Conservation (phyloP, 2,797 vertebrate genomes). For the Hoplostethus mediterraneus region DNA sequence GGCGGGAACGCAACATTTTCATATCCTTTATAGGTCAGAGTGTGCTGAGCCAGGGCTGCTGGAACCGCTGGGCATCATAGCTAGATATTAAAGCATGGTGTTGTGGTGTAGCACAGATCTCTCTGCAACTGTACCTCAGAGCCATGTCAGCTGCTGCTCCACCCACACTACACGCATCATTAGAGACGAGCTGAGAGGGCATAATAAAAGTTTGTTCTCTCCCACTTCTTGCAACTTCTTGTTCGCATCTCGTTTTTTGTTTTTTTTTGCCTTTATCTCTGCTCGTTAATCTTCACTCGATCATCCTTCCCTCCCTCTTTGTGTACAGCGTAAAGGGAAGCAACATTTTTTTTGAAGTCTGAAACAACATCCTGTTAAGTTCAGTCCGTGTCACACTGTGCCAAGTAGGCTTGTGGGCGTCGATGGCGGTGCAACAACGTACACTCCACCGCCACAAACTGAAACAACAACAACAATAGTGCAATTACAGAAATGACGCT, state of each 20-base stretch:
- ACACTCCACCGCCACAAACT: conserved; percentile 57
- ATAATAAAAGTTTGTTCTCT: conserved; percentile 71
- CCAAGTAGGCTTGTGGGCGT: conserved; percentile 49
- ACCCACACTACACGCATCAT: conserved; percentile 66
- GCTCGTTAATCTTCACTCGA: conserved; percentile 71
- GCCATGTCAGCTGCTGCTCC: conserved; percentile 71
- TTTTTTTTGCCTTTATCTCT: conserved; percentile 55
- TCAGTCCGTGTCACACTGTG: conserved; percentile 47
- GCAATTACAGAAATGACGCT: conserved; percentile 86
- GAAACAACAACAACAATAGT: conserved; percentile 67
- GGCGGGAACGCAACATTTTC: conserved; percentile 76
- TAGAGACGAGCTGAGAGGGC: conserved; percentile 71
- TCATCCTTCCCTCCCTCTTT: conserved; percentile 53
- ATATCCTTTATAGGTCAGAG: conserved; percentile 79
- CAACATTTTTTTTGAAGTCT: conserved; percentile 53
- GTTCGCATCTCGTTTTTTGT: conserved; percentile 44
- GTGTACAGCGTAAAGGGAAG: conserved; percentile 24
- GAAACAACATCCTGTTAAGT: conserved; percentile 69
- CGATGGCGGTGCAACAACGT: conserved; percentile 58
- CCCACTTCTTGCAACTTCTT: conserved; percentile 58
- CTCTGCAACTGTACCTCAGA: conserved; percentile 67
- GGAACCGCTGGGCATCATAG: conserved; percentile 71
- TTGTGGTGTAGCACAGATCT: conserved; percentile 34
- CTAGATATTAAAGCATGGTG: conserved; percentile 72
- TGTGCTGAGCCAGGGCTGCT: conserved; percentile 66